Evolutionary conservation across 2,888 invertebrate species (phyloP), one percentile per base, ranked within the genome.

Genomic region (Cheilosia scutellata): DNA sequence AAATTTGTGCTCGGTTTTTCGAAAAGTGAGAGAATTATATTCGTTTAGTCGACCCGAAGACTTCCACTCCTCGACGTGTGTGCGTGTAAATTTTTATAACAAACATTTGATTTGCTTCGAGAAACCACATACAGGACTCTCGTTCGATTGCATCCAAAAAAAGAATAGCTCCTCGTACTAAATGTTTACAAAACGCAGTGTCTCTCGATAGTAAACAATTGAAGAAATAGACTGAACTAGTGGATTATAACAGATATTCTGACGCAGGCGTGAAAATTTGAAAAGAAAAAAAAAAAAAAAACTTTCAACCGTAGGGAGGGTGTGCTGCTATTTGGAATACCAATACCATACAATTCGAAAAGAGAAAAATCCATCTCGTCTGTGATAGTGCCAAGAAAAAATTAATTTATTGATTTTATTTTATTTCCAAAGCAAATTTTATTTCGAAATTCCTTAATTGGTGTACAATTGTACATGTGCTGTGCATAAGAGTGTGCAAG

Each of bases 221-320:
- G 60, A 70, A 79, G 40, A 63, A 25, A 79, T 71, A 76, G 84
- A 79, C 70, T 71, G 75, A 71, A 58, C 33, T 37, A 37, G 33
- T 11, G 33, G 33, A 79, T 84, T 84, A 79, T 79, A 79, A 79
- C 84, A 84, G 84, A 83, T 60, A 76, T 66, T 78, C 44, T 44
- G 82, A 86, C 86, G 86, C 86, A 86, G 86, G 86, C 86, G 86
- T 86, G 77, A 86, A 80, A 79, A 84, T 60, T 79, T 58, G 47
- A 55, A 62, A 71, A 53, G 60, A 51, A 80, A 20, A 44, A 47
- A 7, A 20, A 7, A 33, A 51, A 63, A 62, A 77, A 37, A 37
- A 0, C 37, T 16, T 68, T 29, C 60, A 37, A 51, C 4, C n/a
- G 49, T 65, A 63, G 49, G 49, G 80, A 76, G 86, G 76, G 80